Percentiles rank a stretch among this genome's conserved stretches.
phyloP scores from a whole-genome alignment of 1,140 invertebrate genomes.

The Cyclargus thomasi region DNA sequence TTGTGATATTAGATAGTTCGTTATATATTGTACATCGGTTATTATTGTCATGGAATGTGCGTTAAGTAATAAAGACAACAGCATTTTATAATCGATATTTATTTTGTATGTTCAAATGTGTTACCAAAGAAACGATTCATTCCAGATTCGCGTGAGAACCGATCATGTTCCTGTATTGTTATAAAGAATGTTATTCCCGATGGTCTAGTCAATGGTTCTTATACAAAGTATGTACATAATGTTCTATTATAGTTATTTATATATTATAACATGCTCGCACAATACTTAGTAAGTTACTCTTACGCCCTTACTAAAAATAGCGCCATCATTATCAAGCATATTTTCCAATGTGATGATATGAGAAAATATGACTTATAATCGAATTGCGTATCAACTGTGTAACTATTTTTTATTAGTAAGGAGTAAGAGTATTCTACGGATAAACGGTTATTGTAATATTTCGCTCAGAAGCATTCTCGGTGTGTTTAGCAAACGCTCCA shows the following conservation, averaged over 20 bases:
- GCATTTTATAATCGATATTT: constrained; percentile 14
- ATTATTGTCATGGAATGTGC: constrained; percentile 10
- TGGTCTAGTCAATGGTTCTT: constrained; percentile 68
- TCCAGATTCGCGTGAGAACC: constrained; percentile 42
- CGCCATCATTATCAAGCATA: too few species aligned
- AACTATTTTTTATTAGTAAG: too few species aligned
- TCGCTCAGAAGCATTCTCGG: too few species aligned
- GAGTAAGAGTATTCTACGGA: too few species aligned
- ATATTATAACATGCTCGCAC: constrained; percentile 61
- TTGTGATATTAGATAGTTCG: constrained; percentile 68
- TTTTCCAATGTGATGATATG: too few species aligned
- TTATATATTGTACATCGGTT: constrained; percentile 33
- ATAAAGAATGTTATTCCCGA: constrained; percentile 43
- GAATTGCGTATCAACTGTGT: too few species aligned
- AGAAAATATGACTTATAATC: too few species aligned
- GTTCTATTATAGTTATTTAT: constrained; percentile 58
- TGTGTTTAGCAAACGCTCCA: too few species aligned
- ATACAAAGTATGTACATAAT: constrained; percentile 67
- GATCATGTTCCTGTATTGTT: constrained; percentile 54
- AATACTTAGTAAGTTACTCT: constrained; percentile 28
- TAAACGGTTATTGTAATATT: too few species aligned
- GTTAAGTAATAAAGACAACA: constrained; percentile 14
- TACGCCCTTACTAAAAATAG: neutral
- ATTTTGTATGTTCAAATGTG: constrained; percentile 48
- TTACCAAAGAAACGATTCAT: constrained; percentile 69